These are phyloP conservation scores for Melanerpes aurifrons DNA, from an alignment of 2,113 vertebrate genomes.

Conservation along the genomic window DNA sequence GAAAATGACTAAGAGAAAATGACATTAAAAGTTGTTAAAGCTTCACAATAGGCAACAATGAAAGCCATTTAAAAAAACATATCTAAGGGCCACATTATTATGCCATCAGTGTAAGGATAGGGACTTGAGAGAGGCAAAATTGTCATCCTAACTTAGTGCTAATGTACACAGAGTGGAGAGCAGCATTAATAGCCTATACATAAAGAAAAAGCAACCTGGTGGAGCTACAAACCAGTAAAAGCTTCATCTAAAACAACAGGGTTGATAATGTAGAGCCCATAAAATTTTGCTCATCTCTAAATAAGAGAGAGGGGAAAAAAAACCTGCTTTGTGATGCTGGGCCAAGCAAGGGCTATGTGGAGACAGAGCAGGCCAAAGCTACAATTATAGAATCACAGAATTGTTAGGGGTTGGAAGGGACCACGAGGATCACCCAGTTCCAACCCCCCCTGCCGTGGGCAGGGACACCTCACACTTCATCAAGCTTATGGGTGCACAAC, in stretches of 20 bases:
- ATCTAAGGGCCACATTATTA: conserved; percentile 28
- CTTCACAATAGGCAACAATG: conserved; percentile 56
- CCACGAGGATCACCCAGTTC: too few relatives aligned
- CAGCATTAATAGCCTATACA: not conserved
- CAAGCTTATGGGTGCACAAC: not conserved
- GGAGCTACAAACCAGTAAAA: not conserved
- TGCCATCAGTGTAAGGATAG: not conserved
- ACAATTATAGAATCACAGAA: too few relatives aligned
- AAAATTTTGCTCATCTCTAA: conserved; percentile 28
- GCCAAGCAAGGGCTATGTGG: not conserved
- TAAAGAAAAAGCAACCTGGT: conserved; percentile 45
- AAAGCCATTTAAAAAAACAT: conserved; percentile 41
- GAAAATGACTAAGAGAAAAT: conserved; percentile 45
- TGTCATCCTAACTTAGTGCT: conserved; percentile 35
- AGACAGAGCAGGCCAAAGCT: not conserved
- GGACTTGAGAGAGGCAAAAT: conserved; percentile 33
- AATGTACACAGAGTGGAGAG: conserved; percentile 17
- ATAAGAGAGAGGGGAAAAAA: conserved; percentile 22
- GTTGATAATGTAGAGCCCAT: not conserved
- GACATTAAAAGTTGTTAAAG: conserved; percentile 57
- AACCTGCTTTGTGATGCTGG: not conserved
- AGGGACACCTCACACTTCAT: not conserved
- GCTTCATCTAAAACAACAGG: not conserved
- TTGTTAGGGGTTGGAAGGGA: too few relatives aligned
- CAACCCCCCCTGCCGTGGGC: too few relatives aligned